Conservation (phyloP, 2,888 invertebrate genomes). For the Drosophila putrida region DNA sequence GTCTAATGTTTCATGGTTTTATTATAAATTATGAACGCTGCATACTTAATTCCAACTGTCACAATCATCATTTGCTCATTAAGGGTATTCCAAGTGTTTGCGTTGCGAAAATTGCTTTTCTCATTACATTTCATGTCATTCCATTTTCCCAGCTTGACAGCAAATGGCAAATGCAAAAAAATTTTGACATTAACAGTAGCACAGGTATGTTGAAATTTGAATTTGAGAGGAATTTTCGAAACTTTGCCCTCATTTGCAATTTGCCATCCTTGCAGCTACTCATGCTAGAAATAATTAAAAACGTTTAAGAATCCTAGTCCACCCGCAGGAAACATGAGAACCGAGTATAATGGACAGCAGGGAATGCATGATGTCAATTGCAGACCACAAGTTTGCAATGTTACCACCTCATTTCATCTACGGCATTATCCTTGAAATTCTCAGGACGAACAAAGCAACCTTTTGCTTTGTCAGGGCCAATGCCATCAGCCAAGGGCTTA, state of each 20-base stretch:
- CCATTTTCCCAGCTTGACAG: slow-evolving; percentile 28
- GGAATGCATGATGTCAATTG: slow-evolving; percentile 37
- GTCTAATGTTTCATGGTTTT: neutral
- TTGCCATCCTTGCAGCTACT: neutral
- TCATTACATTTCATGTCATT: slow-evolving; percentile 20
- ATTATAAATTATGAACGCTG: neutral
- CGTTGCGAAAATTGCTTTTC: slow-evolving; percentile 14
- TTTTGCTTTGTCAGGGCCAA: slow-evolving; percentile 60
- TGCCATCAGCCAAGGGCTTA: slow-evolving; percentile 53
- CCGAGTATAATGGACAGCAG: neutral
- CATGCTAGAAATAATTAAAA: slow-evolving; percentile 35
- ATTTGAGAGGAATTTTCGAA: slow-evolving; percentile 1
- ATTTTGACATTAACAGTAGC: slow-evolving; percentile 1
- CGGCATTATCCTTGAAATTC: slow-evolving; percentile 53
- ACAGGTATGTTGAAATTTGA: slow-evolving; percentile 7
- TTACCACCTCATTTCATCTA: slow-evolving; percentile 23
- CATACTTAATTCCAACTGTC: slow-evolving; percentile 6
- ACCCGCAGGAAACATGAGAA: neutral
- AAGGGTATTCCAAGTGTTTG: neutral
- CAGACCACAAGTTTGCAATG: slow-evolving; percentile 47
- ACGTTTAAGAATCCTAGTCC: slow-evolving; percentile 24
- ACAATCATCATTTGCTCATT: slow-evolving; percentile 11
- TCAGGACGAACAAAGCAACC: slow-evolving; percentile 19
- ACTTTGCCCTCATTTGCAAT: slow-evolving; percentile 6
- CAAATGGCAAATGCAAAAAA: slow-evolving; percentile 2